Base-by-base conservation (phyloP, 2,113 vertebrate species). In the Bubalus kerabau region DNA sequence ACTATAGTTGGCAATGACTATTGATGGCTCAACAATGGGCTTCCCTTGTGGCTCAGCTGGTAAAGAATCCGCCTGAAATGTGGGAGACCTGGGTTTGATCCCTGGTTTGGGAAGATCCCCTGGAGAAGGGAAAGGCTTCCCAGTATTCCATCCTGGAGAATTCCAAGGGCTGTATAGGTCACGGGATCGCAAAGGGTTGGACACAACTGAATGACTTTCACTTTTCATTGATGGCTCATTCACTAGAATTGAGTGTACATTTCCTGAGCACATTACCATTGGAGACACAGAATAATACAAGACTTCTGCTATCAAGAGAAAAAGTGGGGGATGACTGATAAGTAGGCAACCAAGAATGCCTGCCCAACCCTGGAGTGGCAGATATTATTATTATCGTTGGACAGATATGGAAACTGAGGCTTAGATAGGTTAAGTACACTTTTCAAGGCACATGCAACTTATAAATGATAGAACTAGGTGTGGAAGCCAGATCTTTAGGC, bases 331-430 rank as follows among this genome's bases (percentile, higher is more conserved):
- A 15, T 43, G 26, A 30, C 36, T 15, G n/a, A 24, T 17, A 23
- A 56, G 23, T 40, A 48, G 48, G 46, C 67, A 50, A 19, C 19
- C 23, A 21, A 67, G 59, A 64, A 24, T 4, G 26, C 83, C 50
- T 28, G 3, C 46, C 54, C 43, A 76, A 48, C 3, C 2, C 7
- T 36, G 1, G 0, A 11, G 28, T 13, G 24, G 46, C 30, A 17
- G 36, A 2, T 52, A 32, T 21, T 32, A 19, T 24, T 28, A n/a
- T 17, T 3, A 19, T 12, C 28, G 80, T 62, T 60, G 81, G 81
- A 78, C 14, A 94, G 50, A 16, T 23, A 7, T 7, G 83, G n/a
- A 96, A 93, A 95, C 59, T 8, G 62, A 93, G 71, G n/a, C 57
- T 92, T 23, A 78, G 16, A 36, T 0, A 71, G 13, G 36, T 54